phyloP scores from a whole-genome alignment of 1,140 invertebrate genomes.

The Anthonomus grandis region DNA sequence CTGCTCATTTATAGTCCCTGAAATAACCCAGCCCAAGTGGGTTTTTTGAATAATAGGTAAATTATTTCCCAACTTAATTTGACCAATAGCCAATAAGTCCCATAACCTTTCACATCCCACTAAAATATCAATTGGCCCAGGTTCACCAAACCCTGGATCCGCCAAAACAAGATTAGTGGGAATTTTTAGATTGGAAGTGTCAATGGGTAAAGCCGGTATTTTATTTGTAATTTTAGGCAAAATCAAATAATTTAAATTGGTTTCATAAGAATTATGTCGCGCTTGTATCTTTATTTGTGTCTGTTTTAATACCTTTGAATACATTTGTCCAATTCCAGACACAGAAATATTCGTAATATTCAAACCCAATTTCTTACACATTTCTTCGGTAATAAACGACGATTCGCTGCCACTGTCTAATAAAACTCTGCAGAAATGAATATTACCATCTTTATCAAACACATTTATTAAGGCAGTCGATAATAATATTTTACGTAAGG shows the following conservation, averaged over 20 bases:
- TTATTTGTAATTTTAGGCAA: conserved; percentile 17
- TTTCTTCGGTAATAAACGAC: conserved; percentile 17
- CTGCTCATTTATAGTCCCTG: too few species aligned
- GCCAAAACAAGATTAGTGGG: conserved; percentile 23
- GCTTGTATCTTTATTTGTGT: conserved; percentile 5
- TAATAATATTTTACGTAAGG: conserved; percentile 9
- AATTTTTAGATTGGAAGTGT: conserved; percentile 11
- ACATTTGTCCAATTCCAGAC: conserved; percentile 4
- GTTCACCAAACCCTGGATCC: conserved; percentile 34
- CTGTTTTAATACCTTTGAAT: not conserved
- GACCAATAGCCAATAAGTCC: conserved; percentile 15
- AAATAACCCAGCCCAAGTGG: conserved; percentile 32
- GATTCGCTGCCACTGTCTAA: conserved; percentile 23
- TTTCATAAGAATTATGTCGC: not conserved
- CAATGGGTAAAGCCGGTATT: conserved; percentile 5
- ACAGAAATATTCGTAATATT: conserved; percentile 2
- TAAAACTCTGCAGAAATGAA: conserved; percentile 12
- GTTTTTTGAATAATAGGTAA: conserved; percentile 30
- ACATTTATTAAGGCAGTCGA: conserved; percentile 22
- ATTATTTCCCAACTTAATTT: conserved; percentile 20
- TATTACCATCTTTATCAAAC: conserved; percentile 1
- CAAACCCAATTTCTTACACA: conserved; percentile 2
- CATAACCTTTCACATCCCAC: conserved; percentile 30
- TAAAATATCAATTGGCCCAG: conserved; percentile 25
- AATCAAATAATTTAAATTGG: conserved; percentile 3